A percentile compares a stretch with the other conserved stretches of the same genome.
Conservation (phyloP, 1,140 invertebrate species). For the Tenebrio molitor region DNA sequence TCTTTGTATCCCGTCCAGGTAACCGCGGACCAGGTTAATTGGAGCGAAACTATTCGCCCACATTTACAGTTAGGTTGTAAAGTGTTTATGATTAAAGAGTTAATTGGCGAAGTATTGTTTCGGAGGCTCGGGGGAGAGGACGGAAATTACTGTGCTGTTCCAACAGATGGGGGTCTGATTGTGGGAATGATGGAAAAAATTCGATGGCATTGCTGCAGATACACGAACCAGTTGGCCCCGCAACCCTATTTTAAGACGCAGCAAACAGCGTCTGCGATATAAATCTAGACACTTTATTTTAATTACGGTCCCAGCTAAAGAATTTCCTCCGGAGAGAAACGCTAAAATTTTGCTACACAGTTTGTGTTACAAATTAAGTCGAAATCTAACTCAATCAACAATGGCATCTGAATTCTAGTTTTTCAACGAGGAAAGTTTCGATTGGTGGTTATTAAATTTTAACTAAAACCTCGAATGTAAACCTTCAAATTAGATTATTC, state of each 20-base stretch:
- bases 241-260: conserved; percentile 36
- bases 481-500: no score
- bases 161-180: conserved; percentile 24
- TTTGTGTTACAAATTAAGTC: neutral
- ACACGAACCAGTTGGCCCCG: conserved; percentile 32
- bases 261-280: conserved; percentile 21
- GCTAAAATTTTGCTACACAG: conserved; percentile 4
- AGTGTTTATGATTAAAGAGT: conserved; percentile 39
- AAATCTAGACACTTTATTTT: conserved; percentile 31
- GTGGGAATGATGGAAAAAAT: conserved; percentile 27
- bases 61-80: conserved; percentile 40
- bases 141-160: conserved; percentile 4
- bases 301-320: neutral
- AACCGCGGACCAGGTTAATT: conserved; percentile 35
- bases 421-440: no score
- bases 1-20: conserved; percentile 17
- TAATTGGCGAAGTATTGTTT: conserved; percentile 35
- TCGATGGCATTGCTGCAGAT: conserved; percentile 36
- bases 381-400: no score
- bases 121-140: neutral
- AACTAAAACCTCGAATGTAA: no score
- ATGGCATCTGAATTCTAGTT: no score
- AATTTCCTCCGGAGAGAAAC: neutral
- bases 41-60: conserved; percentile 41
- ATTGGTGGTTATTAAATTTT: no score